Evolutionary conservation across 2,113 vertebrate genomes (phyloP).

Genomic region (Nettapus auritus): DNA sequence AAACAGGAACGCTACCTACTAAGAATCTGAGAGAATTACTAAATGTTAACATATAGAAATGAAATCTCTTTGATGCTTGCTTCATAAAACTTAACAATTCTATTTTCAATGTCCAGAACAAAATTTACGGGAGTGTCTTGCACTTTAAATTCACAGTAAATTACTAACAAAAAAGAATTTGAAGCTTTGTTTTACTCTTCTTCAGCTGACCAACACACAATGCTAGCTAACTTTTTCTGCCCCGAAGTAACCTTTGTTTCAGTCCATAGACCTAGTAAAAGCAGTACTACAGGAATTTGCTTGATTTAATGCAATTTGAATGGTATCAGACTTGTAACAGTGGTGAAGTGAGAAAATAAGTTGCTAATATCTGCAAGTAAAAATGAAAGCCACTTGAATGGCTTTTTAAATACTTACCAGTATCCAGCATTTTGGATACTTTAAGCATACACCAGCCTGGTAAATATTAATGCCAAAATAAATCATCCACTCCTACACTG

Average conservation of each 20-base stretch:
- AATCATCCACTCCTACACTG: slow-evolving; percentile 30
- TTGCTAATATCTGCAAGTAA: background rate
- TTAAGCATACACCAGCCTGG: background rate
- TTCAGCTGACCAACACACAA: background rate
- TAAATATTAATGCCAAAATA: slow-evolving; percentile 60
- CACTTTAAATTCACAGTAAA: background rate
- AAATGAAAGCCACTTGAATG: background rate
- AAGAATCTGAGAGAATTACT: background rate
- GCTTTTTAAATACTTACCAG: background rate
- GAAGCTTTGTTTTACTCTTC: background rate
- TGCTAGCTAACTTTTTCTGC: background rate
- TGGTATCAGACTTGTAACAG: background rate
- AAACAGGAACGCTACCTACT: background rate
- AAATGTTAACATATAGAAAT: background rate
- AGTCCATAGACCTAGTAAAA: background rate
- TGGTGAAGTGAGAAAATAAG: background rate
- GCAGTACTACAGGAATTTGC: background rate
- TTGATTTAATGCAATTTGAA: background rate
- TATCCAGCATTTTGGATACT: background rate
- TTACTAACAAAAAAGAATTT: background rate
- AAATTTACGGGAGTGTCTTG: background rate
- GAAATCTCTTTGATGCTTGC: background rate
- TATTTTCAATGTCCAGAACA: background rate
- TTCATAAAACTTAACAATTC: too few relatives aligned
- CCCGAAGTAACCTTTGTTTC: background rate